Conservation (phyloP, 2,888 invertebrate species). For the Tetropium fuscum region DNA sequence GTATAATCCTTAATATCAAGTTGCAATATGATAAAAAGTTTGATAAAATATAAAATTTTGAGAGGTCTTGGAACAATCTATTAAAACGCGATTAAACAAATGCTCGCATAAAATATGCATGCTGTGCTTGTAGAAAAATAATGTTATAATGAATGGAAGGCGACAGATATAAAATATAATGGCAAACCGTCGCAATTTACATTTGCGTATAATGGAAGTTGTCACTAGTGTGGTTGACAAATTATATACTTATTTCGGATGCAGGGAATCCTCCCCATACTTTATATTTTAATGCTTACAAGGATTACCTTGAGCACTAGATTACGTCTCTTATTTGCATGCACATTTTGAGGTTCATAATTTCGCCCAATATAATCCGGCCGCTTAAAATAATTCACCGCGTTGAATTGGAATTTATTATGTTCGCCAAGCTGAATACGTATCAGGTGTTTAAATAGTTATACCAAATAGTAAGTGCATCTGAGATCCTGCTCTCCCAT, state of each 20-base stretch:
- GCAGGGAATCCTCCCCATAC: slow-evolving; percentile 26
- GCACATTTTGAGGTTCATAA: slow-evolving; percentile 28
- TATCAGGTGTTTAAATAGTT: slow-evolving; percentile 31
- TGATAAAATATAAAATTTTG: too few relatives aligned
- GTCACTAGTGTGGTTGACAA: slow-evolving; percentile 38
- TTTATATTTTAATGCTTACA: slow-evolving; percentile 30
- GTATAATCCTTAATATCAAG: too few relatives aligned
- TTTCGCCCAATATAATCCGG: slow-evolving; percentile 29
- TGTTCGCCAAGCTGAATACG: slow-evolving; percentile 26
- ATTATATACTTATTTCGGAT: slow-evolving; percentile 40
- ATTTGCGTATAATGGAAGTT: slow-evolving; percentile 37
- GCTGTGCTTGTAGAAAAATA: slow-evolving; percentile 1
- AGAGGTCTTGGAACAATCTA: too few relatives aligned
- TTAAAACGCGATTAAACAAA: slow-evolving; percentile 12
- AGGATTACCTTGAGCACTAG: slow-evolving; percentile 32
- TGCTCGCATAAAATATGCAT: slow-evolving; percentile 11
- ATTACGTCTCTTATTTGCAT: slow-evolving; percentile 35
- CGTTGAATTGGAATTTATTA: slow-evolving; percentile 23
- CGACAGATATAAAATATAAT: slow-evolving; percentile 23
- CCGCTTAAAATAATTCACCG: slow-evolving; percentile 32
- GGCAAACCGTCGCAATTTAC: slow-evolving; percentile 20
- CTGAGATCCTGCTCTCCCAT: slow-evolving; percentile 3
- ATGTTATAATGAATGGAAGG: slow-evolving; percentile 16
- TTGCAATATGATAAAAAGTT: too few relatives aligned
- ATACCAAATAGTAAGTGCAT: slow-evolving; percentile 5